Base-by-base conservation (phyloP, 2,113 vertebrate species). In the Himantopus leucocephalus region DNA sequence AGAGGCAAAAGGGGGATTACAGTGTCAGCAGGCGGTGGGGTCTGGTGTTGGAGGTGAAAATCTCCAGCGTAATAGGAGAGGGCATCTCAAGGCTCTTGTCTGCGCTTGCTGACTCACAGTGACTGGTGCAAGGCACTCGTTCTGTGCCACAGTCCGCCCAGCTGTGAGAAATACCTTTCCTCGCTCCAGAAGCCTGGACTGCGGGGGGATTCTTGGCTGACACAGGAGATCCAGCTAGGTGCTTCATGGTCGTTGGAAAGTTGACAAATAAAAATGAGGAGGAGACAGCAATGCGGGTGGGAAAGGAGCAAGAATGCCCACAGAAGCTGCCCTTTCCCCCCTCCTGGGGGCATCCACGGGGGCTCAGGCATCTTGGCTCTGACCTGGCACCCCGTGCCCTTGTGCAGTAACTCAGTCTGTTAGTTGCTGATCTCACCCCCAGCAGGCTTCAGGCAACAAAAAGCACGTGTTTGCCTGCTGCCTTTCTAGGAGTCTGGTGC, bases 101-200 rank as follows among this genome's bases (percentile, higher is more conserved):
- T 37, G 20, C 23, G 43, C 64, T 71, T 92, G 83, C 83, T 92
- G 94, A 92, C 67, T 96, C 75, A 88, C 76, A 53, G 70, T 74
- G 86, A 90, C 80, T 72, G 80, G 50, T 73, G 64, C 24, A 27
- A 34, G 78, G 29, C 43, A 41, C 77, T 94, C 64, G 62, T 48
- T 90, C 71, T 82, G 56, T 52, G 92, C 76, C 67, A 26, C 55
- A 27, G 37, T 30, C 70, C 90, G 12, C 52, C 59, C 81, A 73
- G 74, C 48, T 18, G 3, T 14, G 72, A 84, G 60, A 79, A 96
- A 79, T 70, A 55, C n/a, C 35, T 34, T 26, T 71, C 88, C 32
- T 94, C 12, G 10, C 39, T 63, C 15, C 80, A 76, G 30, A 64
- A 90, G 37, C 52, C 27, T 77, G 45, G 48, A 15, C 24, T 37